These are phyloP conservation scores for Ciconia boyciana DNA, from an alignment of 2,113 vertebrate genomes.

Conservation along the genomic window DNA sequence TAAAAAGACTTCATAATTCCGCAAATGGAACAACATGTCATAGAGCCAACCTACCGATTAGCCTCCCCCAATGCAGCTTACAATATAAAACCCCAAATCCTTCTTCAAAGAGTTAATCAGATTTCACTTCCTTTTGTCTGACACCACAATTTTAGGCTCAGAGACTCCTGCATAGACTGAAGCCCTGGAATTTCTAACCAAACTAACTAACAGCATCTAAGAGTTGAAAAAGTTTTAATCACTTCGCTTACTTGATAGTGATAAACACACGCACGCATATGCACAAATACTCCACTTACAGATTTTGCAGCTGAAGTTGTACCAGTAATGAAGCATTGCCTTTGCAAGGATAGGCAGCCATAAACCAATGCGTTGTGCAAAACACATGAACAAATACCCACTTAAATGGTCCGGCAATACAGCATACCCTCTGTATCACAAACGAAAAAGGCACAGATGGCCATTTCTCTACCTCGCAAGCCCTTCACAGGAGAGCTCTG, in stretches of 20 bases:
- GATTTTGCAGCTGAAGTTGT: background rate
- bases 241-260: background rate
- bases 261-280: background rate
- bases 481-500: background rate
- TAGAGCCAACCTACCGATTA: background rate
- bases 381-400: background rate
- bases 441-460: accelerated
- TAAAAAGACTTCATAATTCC: background rate
- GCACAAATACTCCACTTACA: background rate
- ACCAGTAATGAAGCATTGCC: background rate
- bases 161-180: background rate
- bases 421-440: background rate
- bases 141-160: background rate
- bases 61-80: background rate
- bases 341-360: background rate
- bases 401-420: accelerated
- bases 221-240: background rate
- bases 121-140: background rate
- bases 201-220: background rate
- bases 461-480: background rate
- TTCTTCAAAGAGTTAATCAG: background rate
- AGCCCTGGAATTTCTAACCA: background rate
- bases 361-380: background rate
- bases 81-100: background rate
- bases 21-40: background rate